Base-by-base conservation (phyloP, 2,797 vertebrate species). In the Nyctalus aviator region DNA sequence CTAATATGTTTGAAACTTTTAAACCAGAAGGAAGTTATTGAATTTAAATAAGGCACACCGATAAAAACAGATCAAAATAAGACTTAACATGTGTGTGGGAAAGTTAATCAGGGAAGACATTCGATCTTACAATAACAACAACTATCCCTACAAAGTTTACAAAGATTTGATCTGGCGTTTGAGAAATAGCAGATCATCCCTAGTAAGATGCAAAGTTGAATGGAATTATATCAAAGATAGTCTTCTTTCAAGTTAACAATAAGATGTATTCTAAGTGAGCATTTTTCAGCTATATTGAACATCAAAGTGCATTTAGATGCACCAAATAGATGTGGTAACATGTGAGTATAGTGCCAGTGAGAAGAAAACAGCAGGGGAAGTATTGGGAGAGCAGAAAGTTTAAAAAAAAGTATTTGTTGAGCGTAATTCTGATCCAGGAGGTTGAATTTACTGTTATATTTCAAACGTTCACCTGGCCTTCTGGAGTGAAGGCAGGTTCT, bases 1-100 rank as follows among this genome's bases (percentile, higher is more conserved):
- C 15, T 55, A 32, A 6, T 30, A 30, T 44, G 35, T 35, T 81
- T 66, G 83, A 71, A 88, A 90, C 23, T 64, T 69, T 71, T 35
- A 81, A 55, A 94, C 88, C 23, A 1, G 23, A 84, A 86, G 66
- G 79, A 86, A 92, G 27, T 88, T 59, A 92, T 13, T 64, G 9
- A 73, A 78, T 48, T 86, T 62, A 84, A 75, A 84, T 76, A 82
- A 82, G 35, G 27, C 35, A 25, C 6, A 1, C 15, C 44, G 27
- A 62, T 37, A 68, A 84, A 88, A 82, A 48, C 35, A 44, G 14
- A 30, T 71, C n/a, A 83, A 69, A 83, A 69, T 9, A 95, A 81
- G 48, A 71, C 18, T 83, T n/a, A 73, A 94, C 71, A 71, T 88
- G 53, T 73, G 37, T 53, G 57, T 76, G 55, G 35, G 32, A 72